Evolutionary conservation across 2,888 invertebrate genomes (phyloP).

Genomic region (Heterodera filipjevi): DNA sequence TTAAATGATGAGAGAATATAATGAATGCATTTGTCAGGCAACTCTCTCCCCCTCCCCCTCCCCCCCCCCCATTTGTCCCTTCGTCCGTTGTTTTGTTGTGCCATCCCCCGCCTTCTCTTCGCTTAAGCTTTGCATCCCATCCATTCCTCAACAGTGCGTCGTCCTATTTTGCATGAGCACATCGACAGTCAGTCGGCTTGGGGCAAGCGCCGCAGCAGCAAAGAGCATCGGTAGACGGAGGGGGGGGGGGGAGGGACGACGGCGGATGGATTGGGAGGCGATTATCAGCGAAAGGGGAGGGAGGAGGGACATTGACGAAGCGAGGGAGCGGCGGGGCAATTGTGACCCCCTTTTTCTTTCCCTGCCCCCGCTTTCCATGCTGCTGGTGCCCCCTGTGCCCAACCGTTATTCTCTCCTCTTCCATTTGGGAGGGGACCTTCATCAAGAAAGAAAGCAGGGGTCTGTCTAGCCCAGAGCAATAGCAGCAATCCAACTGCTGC

Average conservation of each 20-base stretch:
- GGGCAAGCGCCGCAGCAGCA: neutral
- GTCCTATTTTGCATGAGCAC: slow-evolving; percentile 21
- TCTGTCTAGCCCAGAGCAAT: neutral
- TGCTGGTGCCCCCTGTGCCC: no score
- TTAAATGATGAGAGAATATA: neutral
- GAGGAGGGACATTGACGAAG: neutral
- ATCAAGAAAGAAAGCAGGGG: neutral
- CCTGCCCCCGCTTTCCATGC: neutral
- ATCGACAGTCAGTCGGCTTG: slow-evolving; percentile 6
- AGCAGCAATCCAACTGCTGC: neutral
- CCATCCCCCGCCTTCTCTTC: neutral
- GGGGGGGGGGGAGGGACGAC: no score
- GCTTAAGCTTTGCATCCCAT: slow-evolving; percentile 10
- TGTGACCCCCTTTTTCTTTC: neutral
- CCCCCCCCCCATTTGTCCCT: neutral
- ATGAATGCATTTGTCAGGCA: neutral
- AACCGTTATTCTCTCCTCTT: neutral
- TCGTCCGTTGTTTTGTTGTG: neutral
- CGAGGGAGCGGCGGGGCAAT: neutral
- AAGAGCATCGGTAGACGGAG: neutral
- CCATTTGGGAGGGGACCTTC: neutral
- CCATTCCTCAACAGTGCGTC: neutral
- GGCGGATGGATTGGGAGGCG: slow-evolving; percentile 1
- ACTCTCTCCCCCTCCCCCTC: neutral
- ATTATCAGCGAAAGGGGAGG: neutral